Conservation (phyloP, 2,113 vertebrate species). For the Saguinus midas region DNA sequence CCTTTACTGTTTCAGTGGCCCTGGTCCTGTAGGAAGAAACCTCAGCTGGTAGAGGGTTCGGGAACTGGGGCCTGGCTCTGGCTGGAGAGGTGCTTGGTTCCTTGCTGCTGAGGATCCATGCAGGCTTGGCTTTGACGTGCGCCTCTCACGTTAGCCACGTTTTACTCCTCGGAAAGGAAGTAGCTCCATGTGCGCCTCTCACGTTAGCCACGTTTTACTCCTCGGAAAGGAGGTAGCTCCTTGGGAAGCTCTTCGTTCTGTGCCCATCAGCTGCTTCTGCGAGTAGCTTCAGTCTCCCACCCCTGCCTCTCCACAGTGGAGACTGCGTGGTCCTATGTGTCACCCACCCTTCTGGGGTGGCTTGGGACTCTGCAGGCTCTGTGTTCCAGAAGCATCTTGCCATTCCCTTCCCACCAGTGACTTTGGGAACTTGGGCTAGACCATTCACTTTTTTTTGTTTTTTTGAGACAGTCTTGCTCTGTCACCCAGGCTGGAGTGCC, state of each 20-base stretch:
- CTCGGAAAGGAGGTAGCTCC: rapidly evolving
- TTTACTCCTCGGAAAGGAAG: rapidly evolving
- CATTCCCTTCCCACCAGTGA: rapidly evolving
- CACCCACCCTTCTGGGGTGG: too few species aligned
- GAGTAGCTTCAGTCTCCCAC: rapidly evolving
- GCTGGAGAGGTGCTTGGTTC: too few species aligned
- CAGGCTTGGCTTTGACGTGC: too few species aligned
- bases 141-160: too few species aligned
- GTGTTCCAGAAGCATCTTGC: too few species aligned
- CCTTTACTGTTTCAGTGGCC: not conserved
- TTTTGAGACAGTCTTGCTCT: too few species aligned
- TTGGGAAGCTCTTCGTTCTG: not conserved
- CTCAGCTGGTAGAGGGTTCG: too few species aligned
- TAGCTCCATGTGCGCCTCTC: too few species aligned
- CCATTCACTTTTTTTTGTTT: too few species aligned
- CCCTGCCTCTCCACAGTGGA: not conserved
- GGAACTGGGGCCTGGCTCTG: not conserved
- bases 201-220: rapidly evolving
- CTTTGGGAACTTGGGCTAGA: rapidly evolving
- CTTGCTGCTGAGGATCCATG: not conserved
- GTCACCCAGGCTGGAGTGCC: too few species aligned
- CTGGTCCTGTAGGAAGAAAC: not conserved
- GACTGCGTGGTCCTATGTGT: rapidly evolving
- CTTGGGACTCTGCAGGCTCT: rapidly evolving
- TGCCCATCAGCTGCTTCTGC: not conserved